These are phyloP conservation scores for Cynopterus sphinx DNA, from an alignment of 2,797 vertebrate species.

Conservation along the genomic window DNA sequence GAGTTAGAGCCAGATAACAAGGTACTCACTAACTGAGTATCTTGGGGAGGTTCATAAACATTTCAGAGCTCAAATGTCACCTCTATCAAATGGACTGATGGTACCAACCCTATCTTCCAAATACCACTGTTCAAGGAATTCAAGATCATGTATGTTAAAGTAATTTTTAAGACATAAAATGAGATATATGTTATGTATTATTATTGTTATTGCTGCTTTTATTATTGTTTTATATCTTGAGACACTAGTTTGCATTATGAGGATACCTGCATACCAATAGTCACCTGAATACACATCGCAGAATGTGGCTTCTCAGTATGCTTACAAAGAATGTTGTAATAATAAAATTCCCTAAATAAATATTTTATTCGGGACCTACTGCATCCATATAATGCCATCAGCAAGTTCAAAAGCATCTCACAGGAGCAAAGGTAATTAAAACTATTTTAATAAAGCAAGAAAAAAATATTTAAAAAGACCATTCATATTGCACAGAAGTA, in stretches of 20 bases:
- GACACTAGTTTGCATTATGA: neutral
- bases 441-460: neutral
- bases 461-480: neutral
- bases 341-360: neutral
- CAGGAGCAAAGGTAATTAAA: neutral
- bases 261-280: neutral
- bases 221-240: neutral
- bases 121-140: neutral
- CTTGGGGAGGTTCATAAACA: neutral
- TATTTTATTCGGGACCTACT: neutral
- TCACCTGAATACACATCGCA: neutral
- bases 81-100: neutral
- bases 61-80: conserved; percentile 9
- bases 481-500: neutral
- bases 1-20: neutral
- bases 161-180: conserved; percentile 34
- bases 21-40: neutral
- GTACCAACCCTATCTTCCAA: neutral
- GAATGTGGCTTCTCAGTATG: neutral
- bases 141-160: neutral
- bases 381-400: neutral
- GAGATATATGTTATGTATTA: neutral
- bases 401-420: neutral
- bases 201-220: neutral
- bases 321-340: neutral